Evolutionary conservation across 2,888 invertebrate species (phyloP), one percentile per base, ranked within the genome.

Genomic region (Bugulina stolonifera): DNA sequence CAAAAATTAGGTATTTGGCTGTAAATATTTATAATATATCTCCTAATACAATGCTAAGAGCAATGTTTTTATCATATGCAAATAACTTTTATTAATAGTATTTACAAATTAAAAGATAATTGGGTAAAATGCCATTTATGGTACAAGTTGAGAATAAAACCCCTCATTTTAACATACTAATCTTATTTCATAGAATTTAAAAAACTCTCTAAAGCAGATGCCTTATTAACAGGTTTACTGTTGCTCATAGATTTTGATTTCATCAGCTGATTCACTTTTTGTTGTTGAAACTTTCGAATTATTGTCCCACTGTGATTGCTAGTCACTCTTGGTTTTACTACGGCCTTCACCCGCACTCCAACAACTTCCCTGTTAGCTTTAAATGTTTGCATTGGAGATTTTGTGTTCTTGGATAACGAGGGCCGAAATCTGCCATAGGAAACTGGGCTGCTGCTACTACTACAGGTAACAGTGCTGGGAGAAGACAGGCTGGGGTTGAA

Each of bases 331-430:
- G 14, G 64, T 32, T 64, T 27, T 14, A 64, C 32, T 32, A 25
- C 32, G 5, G 32, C 10, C 57, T 57, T 22, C 32, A 14, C 18
- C 25, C 64, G 25, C 5, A 2, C n/a, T 14, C 10, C 3, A 14
- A 5, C 3, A 32, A 27, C 32, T 10, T 27, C 18, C 10, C 25
- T 27, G 32, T 25, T 64, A 18, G 64, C 27, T 32, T 64, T 64
- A 32, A 64, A 34, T 32, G 64, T 10, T 34, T 64, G 64, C 64
- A 64, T 64, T 2, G 64, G 64, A 32, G 64, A 64, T 32, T 64
- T 32, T 14, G 27, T 64, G 14, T 27, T 25, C 57, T 57, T 57
- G 22, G 52, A 22, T 52, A 22, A 52, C 10, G 22, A 52, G 10
- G 52, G 22, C n/a, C n/a, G n/a, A n/a, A n/a, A n/a, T n/a, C n/a